Evolutionary conservation across 2,113 vertebrate species (phyloP), one percentile per base, ranked within the genome.

Genomic region (Aldabrachelys gigantea): DNA sequence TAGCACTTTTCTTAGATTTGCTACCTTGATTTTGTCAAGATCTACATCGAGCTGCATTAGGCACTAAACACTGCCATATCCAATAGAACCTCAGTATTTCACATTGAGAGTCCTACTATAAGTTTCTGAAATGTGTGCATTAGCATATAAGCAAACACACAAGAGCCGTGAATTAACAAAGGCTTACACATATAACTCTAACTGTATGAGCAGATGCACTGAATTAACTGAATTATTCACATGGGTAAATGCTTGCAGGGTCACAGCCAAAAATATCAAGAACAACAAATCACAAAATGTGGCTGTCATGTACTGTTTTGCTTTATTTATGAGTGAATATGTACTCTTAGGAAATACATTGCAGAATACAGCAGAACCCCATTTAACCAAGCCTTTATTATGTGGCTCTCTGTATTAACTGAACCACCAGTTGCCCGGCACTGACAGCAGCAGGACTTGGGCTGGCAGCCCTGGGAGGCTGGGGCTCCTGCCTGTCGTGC

Each of bases 1-100:
- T n/a, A 86, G 62, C 85, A 2, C 80, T 97, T 89, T 97, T 97
- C 92, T 90, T 35, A 49, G 5, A 54, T 91, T 94, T 84, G 69
- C 19, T 17, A 19, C 0, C 1, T 89, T 31, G 85, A 92, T 31
- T 81, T 50, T 27, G 8, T 82, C 44, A 91, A 0, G 5, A 49
- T 38, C 80, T 27, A 52, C 53, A 86, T 44, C 44, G 86, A 78
- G 79, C 85, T 93, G n/a, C 21, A 53, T n/a, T 50, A 84, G 29
- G 81, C 6, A 78, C 56, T 22, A 21, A 53, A 85, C 56, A 65
- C 8, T 59, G 59, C 22, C 38, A 10, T 65, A 85, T 82, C 31
- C 38, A 82, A 81, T 0, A 1, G 24, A 80, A 76, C 29, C 69
- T 52, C 35, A 29, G 31, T 52, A 57, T 31, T 25, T 27, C 12